A percentile compares a stretch with the other conserved stretches of the same genome.
These are phyloP conservation scores for Onchidella celtica DNA, from an alignment of 2,888 invertebrate genomes.

Conservation along the genomic window DNA sequence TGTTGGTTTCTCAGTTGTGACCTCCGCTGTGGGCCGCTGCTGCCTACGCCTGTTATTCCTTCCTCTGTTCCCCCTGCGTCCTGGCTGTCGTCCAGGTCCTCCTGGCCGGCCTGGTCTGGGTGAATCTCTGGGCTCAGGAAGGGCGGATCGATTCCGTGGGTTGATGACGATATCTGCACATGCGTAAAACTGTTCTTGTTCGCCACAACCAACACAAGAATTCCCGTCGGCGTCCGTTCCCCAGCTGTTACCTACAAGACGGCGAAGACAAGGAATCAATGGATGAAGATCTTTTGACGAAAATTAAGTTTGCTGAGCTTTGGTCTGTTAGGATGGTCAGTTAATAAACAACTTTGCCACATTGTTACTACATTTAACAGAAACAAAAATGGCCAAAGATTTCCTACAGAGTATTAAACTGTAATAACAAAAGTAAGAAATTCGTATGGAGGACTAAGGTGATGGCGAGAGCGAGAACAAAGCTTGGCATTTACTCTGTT, in stretches of 20 bases:
- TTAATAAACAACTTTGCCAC: too few species aligned
- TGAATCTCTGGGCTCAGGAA: neutral
- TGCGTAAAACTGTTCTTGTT: conserved; percentile 61
- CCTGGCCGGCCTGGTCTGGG: neutral
- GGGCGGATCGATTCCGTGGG: neutral
- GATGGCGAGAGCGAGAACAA: too few species aligned
- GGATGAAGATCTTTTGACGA: too few species aligned
- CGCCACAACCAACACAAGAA: conserved; percentile 60
- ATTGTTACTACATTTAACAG: too few species aligned
- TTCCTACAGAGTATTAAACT: too few species aligned
- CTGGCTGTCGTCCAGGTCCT: neutral
- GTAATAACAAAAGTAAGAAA: too few species aligned
- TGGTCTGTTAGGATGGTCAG: too few species aligned
- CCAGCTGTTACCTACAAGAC: conserved; percentile 60
- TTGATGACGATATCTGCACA: conserved; percentile 58
- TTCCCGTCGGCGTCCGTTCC: conserved; percentile 56
- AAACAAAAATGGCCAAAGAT: too few species aligned
- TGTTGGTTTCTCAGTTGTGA: too few species aligned
- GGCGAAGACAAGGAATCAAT: neutral
- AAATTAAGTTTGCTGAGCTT: too few species aligned
- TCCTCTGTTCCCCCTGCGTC: neutral
- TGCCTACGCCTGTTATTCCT: neutral
- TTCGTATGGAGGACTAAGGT: too few species aligned
- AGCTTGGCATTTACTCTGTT: too few species aligned
- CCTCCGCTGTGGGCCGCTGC: neutral